Conservation (phyloP, 1,140 invertebrate species). For the Drosophila repletoides region DNA sequence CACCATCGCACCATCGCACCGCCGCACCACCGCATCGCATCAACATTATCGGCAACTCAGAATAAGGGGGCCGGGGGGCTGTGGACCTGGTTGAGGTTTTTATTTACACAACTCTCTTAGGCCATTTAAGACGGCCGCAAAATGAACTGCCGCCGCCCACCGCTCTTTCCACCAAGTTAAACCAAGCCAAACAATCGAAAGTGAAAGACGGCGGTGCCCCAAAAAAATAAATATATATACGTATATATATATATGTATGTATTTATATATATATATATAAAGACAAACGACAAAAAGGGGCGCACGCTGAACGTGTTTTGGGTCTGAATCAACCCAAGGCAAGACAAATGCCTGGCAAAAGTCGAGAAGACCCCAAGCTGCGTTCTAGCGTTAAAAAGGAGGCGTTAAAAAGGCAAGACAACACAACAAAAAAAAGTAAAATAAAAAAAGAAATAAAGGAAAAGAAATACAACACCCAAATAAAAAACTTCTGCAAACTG, state of each 20-base stretch:
- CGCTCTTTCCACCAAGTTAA: constrained; percentile 5
- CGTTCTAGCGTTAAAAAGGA: constrained; percentile 24
- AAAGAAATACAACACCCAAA: constrained; percentile 23
- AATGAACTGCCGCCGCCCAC: constrained; percentile 51
- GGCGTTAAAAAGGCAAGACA: constrained; percentile 48
- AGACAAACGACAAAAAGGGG: constrained; percentile 26
- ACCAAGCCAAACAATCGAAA: constrained; percentile 28
- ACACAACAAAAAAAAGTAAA: neutral
- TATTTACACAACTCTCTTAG: constrained; percentile 66
- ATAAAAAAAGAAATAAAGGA: constrained; percentile 2
- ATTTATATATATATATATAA: neutral
- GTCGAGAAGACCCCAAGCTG: constrained; percentile 12
- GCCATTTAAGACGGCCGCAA: constrained; percentile 70
- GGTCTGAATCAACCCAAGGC: constrained; percentile 6
- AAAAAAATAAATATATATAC: constrained; percentile 11
- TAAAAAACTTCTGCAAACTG: constrained; percentile 40
- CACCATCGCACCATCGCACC: neutral
- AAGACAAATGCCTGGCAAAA: constrained; percentile 57
- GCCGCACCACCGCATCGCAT: neutral
- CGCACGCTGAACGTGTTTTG: neutral
- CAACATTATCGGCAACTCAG: constrained; percentile 18
- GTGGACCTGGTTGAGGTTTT: constrained; percentile 39
- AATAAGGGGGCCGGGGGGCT: no score
- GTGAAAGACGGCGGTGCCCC: constrained; percentile 13
- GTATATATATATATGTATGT: no score